Evolutionary conservation across 2,113 vertebrate species (phyloP).

Genomic region (Coptodon rendalli): DNA sequence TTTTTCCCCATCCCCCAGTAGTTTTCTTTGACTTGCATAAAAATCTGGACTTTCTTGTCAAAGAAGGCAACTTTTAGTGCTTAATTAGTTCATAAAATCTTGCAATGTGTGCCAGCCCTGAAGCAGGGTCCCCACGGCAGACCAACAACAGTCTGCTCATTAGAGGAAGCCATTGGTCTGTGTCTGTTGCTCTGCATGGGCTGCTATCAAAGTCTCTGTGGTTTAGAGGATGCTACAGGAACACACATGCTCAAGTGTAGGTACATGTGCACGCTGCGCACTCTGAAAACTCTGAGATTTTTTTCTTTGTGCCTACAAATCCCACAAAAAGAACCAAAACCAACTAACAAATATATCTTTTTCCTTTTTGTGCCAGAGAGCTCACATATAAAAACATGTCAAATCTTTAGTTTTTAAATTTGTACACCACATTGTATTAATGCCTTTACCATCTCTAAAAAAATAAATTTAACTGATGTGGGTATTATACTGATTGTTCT

Average conservation of each 20-base stretch:
- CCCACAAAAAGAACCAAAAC: background rate
- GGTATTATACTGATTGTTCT: background rate
- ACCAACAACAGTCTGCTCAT: conserved; percentile 63
- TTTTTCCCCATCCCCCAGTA: background rate
- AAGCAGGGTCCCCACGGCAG: conserved; percentile 41
- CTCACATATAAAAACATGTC: background rate
- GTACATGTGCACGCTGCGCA: background rate
- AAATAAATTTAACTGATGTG: background rate
- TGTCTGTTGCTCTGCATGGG: conserved; percentile 49
- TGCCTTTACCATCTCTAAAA: background rate
- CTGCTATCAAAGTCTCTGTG: conserved; percentile 25
- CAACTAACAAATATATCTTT: background rate
- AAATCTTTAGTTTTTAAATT: background rate
- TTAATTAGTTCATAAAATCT: conserved; percentile 50
- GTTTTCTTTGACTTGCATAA: background rate
- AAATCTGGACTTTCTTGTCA: background rate
- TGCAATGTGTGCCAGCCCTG: background rate
- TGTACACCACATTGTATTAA: background rate
- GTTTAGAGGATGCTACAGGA: conserved; percentile 1
- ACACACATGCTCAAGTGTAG: background rate
- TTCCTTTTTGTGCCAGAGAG: background rate
- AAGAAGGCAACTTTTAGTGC: conserved; percentile 29
- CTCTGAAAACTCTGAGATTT: background rate
- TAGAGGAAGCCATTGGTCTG: conserved; percentile 57
- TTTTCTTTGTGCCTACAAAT: background rate